These are phyloP conservation scores for Erythrolamprus reginae DNA, from an alignment of 2,113 vertebrate genomes.

Conservation along the genomic window DNA sequence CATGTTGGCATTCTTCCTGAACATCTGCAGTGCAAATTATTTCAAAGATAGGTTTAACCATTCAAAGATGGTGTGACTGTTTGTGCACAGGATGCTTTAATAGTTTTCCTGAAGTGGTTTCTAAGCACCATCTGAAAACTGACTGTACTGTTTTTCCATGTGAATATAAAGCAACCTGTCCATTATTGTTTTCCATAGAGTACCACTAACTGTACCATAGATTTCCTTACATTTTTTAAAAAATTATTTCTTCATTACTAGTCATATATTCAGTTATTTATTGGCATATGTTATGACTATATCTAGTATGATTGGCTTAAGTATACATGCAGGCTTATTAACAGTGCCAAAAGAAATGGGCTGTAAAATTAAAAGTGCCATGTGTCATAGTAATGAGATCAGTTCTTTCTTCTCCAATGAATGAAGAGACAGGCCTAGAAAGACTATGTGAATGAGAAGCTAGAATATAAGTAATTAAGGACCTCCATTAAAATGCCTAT, in stretches of 20 bases:
- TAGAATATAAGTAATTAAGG: accelerated
- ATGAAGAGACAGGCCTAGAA: neutral
- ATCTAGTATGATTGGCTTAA: slow-evolving; percentile 18
- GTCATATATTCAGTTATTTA: slow-evolving; percentile 4
- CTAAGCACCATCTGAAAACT: neutral
- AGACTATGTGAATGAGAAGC: neutral
- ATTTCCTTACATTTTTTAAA: neutral
- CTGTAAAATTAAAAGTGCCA: accelerated
- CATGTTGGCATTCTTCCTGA: neutral
- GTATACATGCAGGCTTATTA: slow-evolving; percentile 16
- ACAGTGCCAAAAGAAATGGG: neutral
- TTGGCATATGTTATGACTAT: neutral
- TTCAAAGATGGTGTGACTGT: neutral
- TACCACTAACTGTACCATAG: slow-evolving; percentile 1
- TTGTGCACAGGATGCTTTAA: neutral
- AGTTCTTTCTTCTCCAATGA: neutral
- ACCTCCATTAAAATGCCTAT: neutral
- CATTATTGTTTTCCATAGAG: slow-evolving; percentile 2
- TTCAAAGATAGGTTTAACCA: neutral
- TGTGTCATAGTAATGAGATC: neutral
- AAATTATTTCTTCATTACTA: neutral
- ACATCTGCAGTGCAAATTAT: neutral
- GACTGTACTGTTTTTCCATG: neutral
- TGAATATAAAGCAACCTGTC: neutral
- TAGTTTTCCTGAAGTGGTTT: neutral